Base-by-base conservation (phyloP, 2,888 invertebrate species). In the Drosophila meridiana region DNA sequence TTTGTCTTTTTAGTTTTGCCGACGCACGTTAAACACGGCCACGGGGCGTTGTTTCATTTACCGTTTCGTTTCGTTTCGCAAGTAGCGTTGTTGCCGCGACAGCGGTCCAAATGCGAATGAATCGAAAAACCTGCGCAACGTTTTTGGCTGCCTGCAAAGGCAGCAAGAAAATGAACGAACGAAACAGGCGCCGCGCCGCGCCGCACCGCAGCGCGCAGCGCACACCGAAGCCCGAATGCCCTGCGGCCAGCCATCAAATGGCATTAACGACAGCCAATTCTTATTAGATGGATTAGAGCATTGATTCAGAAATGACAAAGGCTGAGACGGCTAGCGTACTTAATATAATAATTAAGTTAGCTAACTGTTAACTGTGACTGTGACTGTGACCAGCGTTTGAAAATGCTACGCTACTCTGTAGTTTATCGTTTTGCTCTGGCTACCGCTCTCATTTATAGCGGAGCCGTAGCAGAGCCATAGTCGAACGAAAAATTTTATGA, bases 41-140 rank as follows among this genome's bases (percentile, higher is more conserved):
- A 76, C 84, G 76, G 89, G 89, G 84, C 89, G 84, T 85, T 86
- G 87, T 86, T 85, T 76, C 84, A 80, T 83, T 88, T 88, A 86
- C 83, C 89, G 89, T 80, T 68, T 53, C 73, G 83, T 81, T 66
- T 59, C 83, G 86, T 82, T 78, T 75, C 89, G 83, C 71, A 79
- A 71, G 66, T 73, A 70, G 75, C 82, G 80, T 82, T 78, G 80
- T 82, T 80, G 75, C 79, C 80, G 80, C 80, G 60, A 52, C 82
- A 64, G 83, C 76, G 82, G 80, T 80, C 75, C 76, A 69, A 83
- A 70, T 80, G 81, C 83, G 83, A 78, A 81, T 83, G 84, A 80
- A 67, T 67, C 63, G 73, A 65, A 61, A 74, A 81, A 81, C 78
- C 82, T 82, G 82, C 82, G 74, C 80, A 74, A 69, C 73, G 77